Percentiles rank a stretch among this genome's conserved stretches.
Conservation (phyloP, 2,888 invertebrate genomes). For the Perdita meconis region DNA sequence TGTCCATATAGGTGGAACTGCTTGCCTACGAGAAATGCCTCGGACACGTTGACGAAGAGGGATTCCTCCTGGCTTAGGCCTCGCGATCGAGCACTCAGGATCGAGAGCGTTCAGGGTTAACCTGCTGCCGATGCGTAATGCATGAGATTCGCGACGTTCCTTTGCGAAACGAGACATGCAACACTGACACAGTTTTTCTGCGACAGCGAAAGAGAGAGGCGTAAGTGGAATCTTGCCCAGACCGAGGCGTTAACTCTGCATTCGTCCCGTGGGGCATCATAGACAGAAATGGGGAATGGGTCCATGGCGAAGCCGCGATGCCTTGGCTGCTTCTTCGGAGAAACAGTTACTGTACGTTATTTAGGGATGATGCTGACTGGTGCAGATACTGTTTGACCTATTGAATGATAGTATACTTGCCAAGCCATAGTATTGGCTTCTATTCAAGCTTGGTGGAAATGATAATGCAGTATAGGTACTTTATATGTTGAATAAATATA, state of each 20-base stretch:
- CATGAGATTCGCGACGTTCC: constrained; percentile 47
- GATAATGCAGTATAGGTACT: too few relatives aligned
- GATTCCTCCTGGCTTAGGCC: constrained; percentile 17
- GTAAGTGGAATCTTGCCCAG: constrained; percentile 23
- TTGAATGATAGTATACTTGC: too few relatives aligned
- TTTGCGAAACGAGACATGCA: constrained; percentile 33
- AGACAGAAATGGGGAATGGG: constrained; percentile 7
- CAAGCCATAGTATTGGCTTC: too few relatives aligned
- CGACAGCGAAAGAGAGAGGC: constrained; percentile 9
- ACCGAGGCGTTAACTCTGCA: constrained; percentile 16
- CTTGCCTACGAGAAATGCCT: constrained; percentile 52
- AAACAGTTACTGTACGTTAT: background rate
- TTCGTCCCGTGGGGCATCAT: background rate
- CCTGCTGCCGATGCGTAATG: constrained; percentile 36
- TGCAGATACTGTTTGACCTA: too few relatives aligned
- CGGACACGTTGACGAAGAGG: constrained; percentile 51
- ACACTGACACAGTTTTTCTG: constrained; percentile 46
- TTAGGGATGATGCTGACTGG: background rate
- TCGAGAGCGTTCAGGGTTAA: constrained; percentile 27
- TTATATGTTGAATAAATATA: too few relatives aligned
- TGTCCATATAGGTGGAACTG: constrained; percentile 71
- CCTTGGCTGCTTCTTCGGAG: background rate
- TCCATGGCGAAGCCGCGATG: background rate
- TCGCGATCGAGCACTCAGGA: constrained; percentile 20
- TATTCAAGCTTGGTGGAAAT: too few relatives aligned